phyloP scores from a whole-genome alignment of 2,797 vertebrate genomes.

The Aeoliscus strigatus region DNA sequence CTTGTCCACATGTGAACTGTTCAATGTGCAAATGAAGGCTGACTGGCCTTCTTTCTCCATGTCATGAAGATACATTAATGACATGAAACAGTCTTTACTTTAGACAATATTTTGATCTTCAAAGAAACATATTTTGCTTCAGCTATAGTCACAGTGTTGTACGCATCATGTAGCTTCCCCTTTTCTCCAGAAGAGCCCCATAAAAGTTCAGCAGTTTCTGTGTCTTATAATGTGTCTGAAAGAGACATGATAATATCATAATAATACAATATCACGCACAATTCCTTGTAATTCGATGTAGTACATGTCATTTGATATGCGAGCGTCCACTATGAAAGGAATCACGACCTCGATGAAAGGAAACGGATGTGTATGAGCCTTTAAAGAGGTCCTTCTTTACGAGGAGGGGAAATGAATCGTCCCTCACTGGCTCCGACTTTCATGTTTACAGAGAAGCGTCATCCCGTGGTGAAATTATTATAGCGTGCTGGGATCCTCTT shows the following conservation, averaged over 20 bases:
- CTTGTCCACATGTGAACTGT: conserved; percentile 40
- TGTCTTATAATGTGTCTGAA: no score
- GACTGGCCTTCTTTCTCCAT: conserved; percentile 34
- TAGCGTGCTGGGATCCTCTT: conserved; percentile 22
- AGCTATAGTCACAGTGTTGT: no score
- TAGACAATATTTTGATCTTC: conserved; percentile 47
- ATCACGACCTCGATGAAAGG: conserved; percentile 11
- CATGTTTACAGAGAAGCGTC: conserved; percentile 60
- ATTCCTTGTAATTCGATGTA: neutral
- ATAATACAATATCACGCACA: no score
- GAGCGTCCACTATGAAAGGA: conserved; percentile 13
- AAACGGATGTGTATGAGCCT: conserved; percentile 14
- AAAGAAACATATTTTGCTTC: no score
- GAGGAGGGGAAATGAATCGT: conserved; percentile 10
- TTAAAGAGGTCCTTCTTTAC: conserved; percentile 23
- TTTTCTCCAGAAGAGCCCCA: no score
- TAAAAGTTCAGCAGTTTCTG: no score
- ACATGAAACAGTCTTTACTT: no score
- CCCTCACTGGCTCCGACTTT: conserved; percentile 14
- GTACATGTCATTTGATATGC: conserved; percentile 18
- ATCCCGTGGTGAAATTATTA: conserved; percentile 39
- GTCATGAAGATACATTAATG: no score
- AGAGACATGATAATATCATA: no score
- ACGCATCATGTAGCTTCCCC: no score
- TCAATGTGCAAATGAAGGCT: conserved; percentile 46